Evolutionary conservation across 2,888 invertebrate genomes (phyloP).

Genomic region (Parthenolecanium corni): DNA sequence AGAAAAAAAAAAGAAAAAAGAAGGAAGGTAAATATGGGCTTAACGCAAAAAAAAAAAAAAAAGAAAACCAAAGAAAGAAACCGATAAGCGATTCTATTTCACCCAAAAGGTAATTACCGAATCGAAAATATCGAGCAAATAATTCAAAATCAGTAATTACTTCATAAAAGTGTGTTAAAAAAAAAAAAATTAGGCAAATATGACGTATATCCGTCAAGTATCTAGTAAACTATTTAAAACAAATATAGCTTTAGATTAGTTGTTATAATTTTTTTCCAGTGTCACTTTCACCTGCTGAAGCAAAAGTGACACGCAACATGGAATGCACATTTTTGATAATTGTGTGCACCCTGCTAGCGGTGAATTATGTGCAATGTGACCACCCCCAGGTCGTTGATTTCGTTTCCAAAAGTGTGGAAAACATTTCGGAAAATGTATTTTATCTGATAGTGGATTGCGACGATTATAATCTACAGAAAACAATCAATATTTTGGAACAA

Average conservation of each 20-base stretch:
- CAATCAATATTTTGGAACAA: not conserved
- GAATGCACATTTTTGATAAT: too few species aligned
- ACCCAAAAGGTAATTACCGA: not conserved
- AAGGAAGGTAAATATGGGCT: not conserved
- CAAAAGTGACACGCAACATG: not conserved
- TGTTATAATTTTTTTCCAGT: too few species aligned
- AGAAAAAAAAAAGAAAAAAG: conserved; percentile 10
- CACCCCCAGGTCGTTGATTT: not conserved
- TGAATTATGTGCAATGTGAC: not conserved
- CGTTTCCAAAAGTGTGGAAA: not conserved
- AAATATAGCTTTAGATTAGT: too few species aligned
- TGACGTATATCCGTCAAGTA: conserved; percentile 13
- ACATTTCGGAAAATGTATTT: not conserved
- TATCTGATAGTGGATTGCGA: not conserved
- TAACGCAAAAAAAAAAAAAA: conserved; percentile 5
- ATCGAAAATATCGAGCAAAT: conserved; percentile 10
- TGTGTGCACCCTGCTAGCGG: too few species aligned
- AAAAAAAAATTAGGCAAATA: conserved; percentile 9
- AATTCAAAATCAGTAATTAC: not conserved
- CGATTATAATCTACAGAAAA: not conserved
- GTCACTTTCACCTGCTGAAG: not conserved
- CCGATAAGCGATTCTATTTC: conserved; percentile 6
- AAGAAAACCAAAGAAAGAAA: conserved; percentile 3
- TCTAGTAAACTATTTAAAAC: not conserved
- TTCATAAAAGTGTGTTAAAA: not conserved